A percentile compares a stretch with the other conserved stretches of the same genome.
These are phyloP conservation scores for Acomys russatus DNA, from an alignment of 2,797 vertebrate species.

Conservation along the genomic window DNA sequence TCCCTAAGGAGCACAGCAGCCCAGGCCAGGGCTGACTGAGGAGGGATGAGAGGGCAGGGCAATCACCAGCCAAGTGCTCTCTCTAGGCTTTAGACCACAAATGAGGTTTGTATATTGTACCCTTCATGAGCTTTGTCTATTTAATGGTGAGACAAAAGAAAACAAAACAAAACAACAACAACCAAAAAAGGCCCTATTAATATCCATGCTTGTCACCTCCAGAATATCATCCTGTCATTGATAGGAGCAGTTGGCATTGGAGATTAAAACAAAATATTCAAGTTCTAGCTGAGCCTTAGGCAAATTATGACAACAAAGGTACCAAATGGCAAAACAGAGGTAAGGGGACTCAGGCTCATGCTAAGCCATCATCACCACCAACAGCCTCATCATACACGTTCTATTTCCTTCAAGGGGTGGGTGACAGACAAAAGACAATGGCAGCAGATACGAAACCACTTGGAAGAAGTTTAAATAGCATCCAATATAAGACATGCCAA, in stretches of 20 bases:
- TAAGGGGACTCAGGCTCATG: background rate
- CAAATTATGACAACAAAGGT: conserved; percentile 34
- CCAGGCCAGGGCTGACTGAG: background rate
- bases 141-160: background rate
- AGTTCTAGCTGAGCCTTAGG: background rate
- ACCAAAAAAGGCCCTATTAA: background rate
- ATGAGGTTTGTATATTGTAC: background rate
- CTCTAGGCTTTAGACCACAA: background rate
- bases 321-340: background rate
- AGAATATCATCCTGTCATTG: background rate
- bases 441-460: background rate
- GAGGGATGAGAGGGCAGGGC: background rate
- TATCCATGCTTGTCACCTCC: background rate
- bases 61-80: conserved; percentile 32
- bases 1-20: conserved; percentile 1
- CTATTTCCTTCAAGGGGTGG: conserved; percentile 16
- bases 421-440: background rate
- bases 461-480: background rate
- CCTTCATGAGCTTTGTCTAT: background rate
- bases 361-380: background rate
- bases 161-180: too few species aligned
- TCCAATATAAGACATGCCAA: background rate
- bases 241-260: background rate
- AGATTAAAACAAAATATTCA: background rate
- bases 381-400: background rate